These are phyloP conservation scores for Prionailurus viverrinus DNA, from an alignment of 2,113 vertebrate genomes.

Conservation along the genomic window DNA sequence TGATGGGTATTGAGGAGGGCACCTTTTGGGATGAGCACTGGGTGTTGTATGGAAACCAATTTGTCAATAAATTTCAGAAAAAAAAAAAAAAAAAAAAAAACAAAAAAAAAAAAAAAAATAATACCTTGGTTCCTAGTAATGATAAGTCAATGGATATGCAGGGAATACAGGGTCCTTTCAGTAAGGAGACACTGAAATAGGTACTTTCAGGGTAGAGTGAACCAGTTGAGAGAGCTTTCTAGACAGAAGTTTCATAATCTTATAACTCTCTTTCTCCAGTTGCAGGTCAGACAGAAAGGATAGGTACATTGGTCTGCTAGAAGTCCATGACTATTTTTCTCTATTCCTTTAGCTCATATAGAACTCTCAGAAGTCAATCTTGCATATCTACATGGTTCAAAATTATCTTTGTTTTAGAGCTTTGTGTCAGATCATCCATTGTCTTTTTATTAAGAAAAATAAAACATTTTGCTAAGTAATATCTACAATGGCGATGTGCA, in stretches of 20 bases:
- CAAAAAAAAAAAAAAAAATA: too few relatives aligned
- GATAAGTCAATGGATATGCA: neutral
- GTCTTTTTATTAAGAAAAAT: constrained; percentile 23
- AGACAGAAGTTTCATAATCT: neutral
- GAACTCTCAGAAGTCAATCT: neutral
- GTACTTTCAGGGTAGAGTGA: neutral
- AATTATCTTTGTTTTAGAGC: neutral
- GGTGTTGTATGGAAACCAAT: too few relatives aligned
- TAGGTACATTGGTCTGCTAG: neutral
- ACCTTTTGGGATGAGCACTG: too few relatives aligned
- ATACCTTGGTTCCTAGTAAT: neutral
- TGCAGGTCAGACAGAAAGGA: neutral
- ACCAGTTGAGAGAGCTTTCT: neutral
- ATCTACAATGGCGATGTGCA: neutral
- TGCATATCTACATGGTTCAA: neutral
- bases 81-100: too few relatives aligned
- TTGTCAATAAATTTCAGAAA: too few relatives aligned
- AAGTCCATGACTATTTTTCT: neutral
- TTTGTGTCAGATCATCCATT: neutral
- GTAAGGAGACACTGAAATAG: neutral
- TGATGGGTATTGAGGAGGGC: too few relatives aligned
- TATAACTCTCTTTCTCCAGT: neutral
- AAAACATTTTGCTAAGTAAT: constrained; percentile 8
- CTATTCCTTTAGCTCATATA: neutral
- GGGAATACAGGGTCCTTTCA: neutral